Conservation (phyloP, 2,888 invertebrate genomes). For the Alloplasta piceator region DNA sequence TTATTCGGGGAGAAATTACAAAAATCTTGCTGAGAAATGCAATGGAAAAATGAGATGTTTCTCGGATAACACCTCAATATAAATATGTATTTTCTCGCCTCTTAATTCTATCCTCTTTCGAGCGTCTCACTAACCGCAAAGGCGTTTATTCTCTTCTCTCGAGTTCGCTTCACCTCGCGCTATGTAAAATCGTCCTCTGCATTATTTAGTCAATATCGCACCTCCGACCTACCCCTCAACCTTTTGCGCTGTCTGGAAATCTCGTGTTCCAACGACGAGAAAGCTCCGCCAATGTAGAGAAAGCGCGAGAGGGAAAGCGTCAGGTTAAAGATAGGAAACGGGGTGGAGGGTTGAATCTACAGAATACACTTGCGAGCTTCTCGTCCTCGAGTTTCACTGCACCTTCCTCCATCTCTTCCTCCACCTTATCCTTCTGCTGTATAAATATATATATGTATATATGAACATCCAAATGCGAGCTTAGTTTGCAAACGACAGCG, state of each 20-base stretch:
- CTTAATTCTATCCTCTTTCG: slow-evolving; percentile 24
- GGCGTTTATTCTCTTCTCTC: slow-evolving; percentile 7
- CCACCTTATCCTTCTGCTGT: slow-evolving; percentile 32
- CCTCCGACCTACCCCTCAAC: slow-evolving; percentile 65
- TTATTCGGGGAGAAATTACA: too few relatives aligned
- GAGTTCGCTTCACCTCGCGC: slow-evolving; percentile 44
- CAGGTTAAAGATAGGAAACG: slow-evolving; percentile 45
- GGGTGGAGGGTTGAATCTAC: slow-evolving; percentile 22
- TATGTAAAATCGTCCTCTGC: slow-evolving; percentile 68
- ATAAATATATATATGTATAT: slow-evolving; percentile 1
- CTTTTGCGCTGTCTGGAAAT: slow-evolving; percentile 43
- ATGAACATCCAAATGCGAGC: background rate
- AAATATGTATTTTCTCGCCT: slow-evolving; percentile 22
- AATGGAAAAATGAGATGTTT: too few relatives aligned
- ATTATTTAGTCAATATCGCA: slow-evolving; percentile 78
- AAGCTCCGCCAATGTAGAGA: slow-evolving; percentile 17
- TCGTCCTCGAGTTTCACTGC: slow-evolving; percentile 63
- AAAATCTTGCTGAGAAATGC: too few relatives aligned
- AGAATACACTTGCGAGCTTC: slow-evolving; percentile 45
- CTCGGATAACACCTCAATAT: too few relatives aligned
- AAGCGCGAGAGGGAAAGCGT: background rate
- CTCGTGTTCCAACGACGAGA: slow-evolving; percentile 55
- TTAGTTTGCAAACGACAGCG: slow-evolving; percentile 53
- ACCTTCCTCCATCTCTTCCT: slow-evolving; percentile 1
- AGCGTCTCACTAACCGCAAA: slow-evolving; percentile 52